Percentiles rank a stretch among this genome's conserved stretches.
Evolutionary conservation across 1,140 invertebrate species (phyloP).

Genomic region (Choristoneura fumiferana): DNA sequence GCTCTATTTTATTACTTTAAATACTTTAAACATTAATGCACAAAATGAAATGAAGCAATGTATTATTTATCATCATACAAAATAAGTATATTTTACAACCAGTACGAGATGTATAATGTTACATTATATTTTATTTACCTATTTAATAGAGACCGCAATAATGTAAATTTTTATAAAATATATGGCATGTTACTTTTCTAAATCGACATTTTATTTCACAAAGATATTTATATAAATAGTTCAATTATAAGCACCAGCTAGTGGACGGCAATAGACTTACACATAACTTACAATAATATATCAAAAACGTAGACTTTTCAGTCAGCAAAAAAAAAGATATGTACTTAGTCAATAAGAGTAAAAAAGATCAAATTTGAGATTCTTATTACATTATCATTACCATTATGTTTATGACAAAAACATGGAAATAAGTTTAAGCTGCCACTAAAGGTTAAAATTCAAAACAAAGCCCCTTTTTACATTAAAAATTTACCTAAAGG

Average conservation of each 20-base stretch:
- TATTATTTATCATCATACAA: slow-evolving; percentile 33
- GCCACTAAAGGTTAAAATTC: no score
- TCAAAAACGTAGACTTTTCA: no score
- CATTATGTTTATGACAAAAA: no score
- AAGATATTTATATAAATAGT: slow-evolving; percentile 24
- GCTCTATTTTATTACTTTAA: slow-evolving; percentile 44
- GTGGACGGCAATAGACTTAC: slow-evolving; percentile 24
- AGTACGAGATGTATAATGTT: slow-evolving; percentile 32
- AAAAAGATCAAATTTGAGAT: slow-evolving; percentile 14
- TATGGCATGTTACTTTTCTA: slow-evolving; percentile 76
- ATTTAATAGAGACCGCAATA: slow-evolving; percentile 56
- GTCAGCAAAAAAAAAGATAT: background rate
- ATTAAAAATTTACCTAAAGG: no score
- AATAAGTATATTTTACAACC: slow-evolving; percentile 21
- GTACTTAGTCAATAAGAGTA: background rate
- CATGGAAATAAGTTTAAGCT: no score
- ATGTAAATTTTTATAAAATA: slow-evolving; percentile 71
- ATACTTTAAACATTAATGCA: slow-evolving; percentile 28
- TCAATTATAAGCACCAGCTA: slow-evolving; percentile 35
- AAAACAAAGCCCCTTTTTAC: no score
- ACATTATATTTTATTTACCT: slow-evolving; percentile 39
- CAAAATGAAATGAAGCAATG: slow-evolving; percentile 53
- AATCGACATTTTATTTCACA: slow-evolving; percentile 41
- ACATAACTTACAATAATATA: no score
- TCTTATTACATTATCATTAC: no score